These are phyloP conservation scores for Dolichallabes microphthalmus DNA, from an alignment of 2,113 vertebrate species.

Conservation along the genomic window DNA sequence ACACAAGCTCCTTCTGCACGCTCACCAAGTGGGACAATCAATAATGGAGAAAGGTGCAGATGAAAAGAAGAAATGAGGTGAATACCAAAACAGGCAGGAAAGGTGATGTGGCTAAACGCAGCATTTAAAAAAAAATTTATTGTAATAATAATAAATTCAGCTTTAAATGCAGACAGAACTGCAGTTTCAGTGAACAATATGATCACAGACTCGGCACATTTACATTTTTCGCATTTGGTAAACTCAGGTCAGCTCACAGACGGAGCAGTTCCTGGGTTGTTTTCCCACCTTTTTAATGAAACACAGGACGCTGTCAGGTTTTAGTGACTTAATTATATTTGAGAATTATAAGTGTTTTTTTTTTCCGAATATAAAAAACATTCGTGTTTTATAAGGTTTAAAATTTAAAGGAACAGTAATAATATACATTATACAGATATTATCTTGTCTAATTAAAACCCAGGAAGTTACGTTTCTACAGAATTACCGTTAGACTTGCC, in stretches of 20 bases:
- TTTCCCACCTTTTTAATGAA: background rate
- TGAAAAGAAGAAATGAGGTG: slow-evolving; percentile 9
- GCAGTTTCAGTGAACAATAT: background rate
- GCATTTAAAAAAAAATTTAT: too few species aligned
- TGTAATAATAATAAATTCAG: background rate
- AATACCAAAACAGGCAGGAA: slow-evolving; percentile 24
- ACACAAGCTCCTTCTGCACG: background rate
- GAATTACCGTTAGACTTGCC: background rate
- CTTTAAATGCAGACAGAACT: background rate
- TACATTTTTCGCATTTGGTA: background rate
- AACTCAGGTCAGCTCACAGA: background rate
- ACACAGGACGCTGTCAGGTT: background rate
- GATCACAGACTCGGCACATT: background rate
- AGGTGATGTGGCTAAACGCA: background rate
- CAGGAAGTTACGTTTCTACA: background rate
- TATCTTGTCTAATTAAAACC: background rate
- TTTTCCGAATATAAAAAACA: background rate
- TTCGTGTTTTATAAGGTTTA: too few species aligned
- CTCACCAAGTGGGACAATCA: slow-evolving; percentile 42
- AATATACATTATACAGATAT: background rate
- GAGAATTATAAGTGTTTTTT: background rate
- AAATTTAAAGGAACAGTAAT: background rate
- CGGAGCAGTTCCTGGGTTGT: background rate
- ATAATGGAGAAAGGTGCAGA: slow-evolving; percentile 38
- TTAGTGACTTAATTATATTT: background rate